Percentiles rank a stretch among this genome's conserved stretches.
These are phyloP conservation scores for Ceratina australensis DNA, from an alignment of 1,140 invertebrate genomes.

Conservation along the genomic window DNA sequence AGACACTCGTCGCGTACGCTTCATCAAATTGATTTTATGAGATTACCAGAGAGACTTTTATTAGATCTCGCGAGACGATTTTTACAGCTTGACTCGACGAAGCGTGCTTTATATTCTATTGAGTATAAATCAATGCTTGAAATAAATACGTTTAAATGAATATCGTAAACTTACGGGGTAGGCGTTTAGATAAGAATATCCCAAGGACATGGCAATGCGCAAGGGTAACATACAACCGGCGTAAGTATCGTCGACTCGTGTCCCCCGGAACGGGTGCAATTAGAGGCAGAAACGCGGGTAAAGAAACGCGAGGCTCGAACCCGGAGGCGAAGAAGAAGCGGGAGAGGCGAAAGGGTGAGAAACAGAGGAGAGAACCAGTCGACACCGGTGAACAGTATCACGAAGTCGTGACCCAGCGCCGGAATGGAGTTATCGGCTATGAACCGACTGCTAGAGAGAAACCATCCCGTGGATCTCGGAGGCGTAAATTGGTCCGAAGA, in stretches of 20 bases:
- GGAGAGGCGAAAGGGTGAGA: neutral
- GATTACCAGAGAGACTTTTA: too few relatives aligned
- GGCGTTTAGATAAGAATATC: neutral
- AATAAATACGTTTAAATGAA: too few relatives aligned
- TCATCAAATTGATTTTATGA: too few relatives aligned
- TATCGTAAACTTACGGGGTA: constrained; percentile 7
- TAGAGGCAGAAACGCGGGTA: constrained; percentile 45
- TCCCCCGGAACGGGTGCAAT: constrained; percentile 50
- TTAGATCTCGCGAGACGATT: too few relatives aligned
- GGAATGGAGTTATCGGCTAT: constrained; percentile 68
- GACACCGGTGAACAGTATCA: constrained; percentile 39
- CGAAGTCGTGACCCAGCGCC: constrained; percentile 59
- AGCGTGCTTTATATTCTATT: too few relatives aligned
- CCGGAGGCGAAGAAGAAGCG: neutral
- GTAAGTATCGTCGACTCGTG: constrained; percentile 55
- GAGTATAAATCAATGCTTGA: too few relatives aligned
- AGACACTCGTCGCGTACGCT: too few relatives aligned
- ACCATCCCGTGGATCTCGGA: constrained; percentile 56
- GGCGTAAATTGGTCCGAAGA: constrained; percentile 65
- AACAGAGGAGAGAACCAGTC: constrained; percentile 17
- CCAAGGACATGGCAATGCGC: constrained; percentile 11
- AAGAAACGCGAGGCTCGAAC: neutral
- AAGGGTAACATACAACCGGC: constrained; percentile 28
- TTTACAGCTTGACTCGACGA: too few relatives aligned
- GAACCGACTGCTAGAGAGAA: constrained; percentile 55